Percentiles rank a stretch among this genome's conserved stretches.
These are phyloP conservation scores for Leucophenga varia DNA, from an alignment of 1,140 invertebrate species.

Conservation along the genomic window DNA sequence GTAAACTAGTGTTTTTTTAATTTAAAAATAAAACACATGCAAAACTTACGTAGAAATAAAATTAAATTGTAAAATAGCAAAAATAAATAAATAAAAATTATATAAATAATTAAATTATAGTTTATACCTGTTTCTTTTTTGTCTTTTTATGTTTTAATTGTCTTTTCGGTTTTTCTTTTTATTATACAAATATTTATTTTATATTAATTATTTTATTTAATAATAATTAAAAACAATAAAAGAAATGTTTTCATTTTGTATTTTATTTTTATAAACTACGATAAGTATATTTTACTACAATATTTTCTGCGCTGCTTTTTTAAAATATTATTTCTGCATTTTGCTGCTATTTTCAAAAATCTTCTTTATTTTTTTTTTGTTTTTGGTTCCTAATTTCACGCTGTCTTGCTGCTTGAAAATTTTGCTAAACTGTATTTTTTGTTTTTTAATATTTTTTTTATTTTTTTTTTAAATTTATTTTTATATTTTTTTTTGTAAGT, in stretches of 20 bases:
- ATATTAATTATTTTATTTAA: no score
- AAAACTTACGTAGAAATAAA: conserved; percentile 13
- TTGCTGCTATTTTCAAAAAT: conserved; percentile 19
- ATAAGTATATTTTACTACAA: conserved; percentile 47
- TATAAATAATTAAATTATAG: background rate
- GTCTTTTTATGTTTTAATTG: background rate
- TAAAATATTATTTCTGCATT: conserved; percentile 30
- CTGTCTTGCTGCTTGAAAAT: conserved; percentile 36
- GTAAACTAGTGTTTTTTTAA: no score
- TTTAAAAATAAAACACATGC: conserved; percentile 3
- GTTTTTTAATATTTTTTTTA: no score
- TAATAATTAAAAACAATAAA: no score
- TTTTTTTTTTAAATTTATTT: conserved; percentile 22
- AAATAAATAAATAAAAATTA: conserved; percentile 11
- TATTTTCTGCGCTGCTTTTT: no score
- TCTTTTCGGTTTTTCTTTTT: conserved; percentile 2
- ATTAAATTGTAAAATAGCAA: conserved; percentile 17
- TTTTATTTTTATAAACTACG: conserved; percentile 4
- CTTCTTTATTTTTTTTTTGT: conserved; percentile 26
- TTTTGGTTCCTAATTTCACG: conserved; percentile 17
- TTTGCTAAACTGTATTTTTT: conserved; percentile 51
- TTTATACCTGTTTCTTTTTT: conserved; percentile 1
- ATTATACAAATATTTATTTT: conserved; percentile 4
- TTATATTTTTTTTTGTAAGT: conserved; percentile 23
- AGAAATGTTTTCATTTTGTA: no score